Evolutionary conservation across 2,797 vertebrate genomes (phyloP).

Genomic region (Notolepis coatsorum): DNA sequence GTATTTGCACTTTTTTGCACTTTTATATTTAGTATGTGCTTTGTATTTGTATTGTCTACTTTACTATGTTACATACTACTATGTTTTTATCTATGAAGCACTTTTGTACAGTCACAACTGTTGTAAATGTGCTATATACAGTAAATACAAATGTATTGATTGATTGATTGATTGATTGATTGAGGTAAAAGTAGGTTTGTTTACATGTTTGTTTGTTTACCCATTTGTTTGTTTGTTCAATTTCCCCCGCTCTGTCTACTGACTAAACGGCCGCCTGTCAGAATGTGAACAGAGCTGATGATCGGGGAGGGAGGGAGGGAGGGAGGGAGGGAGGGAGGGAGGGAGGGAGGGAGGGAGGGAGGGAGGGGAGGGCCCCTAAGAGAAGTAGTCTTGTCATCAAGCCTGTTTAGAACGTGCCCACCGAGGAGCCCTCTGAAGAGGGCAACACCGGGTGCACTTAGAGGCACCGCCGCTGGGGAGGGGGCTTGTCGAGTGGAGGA

Average conservation of each 20-base stretch:
- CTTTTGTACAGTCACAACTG: too few relatives aligned
- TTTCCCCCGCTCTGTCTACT: slow-evolving; percentile 46
- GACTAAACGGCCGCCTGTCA: slow-evolving; percentile 60
- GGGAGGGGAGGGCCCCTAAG: slow-evolving; percentile 47
- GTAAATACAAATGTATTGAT: too few relatives aligned
- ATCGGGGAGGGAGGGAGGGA: slow-evolving; percentile 52
- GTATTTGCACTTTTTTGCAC: too few relatives aligned
- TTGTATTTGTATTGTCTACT: too few relatives aligned
- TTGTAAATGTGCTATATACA: too few relatives aligned
- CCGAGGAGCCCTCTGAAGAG: slow-evolving; percentile 57
- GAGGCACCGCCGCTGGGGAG: slow-evolving; percentile 68
- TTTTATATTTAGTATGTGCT: too few relatives aligned
- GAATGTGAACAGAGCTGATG: slow-evolving; percentile 36
- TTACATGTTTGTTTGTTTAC: not conserved
- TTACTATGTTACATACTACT: too few relatives aligned
- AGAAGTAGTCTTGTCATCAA: slow-evolving; percentile 70
- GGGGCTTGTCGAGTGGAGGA: slow-evolving; percentile 11
- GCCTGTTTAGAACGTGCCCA: slow-evolving; percentile 67
- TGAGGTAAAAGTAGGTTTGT: too few relatives aligned
- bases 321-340: too few relatives aligned
- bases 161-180: too few relatives aligned
- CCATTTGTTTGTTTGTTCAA: not conserved
- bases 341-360: not conserved
- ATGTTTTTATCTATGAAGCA: too few relatives aligned
- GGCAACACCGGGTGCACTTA: slow-evolving; percentile 70